Base-by-base conservation (phyloP, 1,140 invertebrate species). In the Acromyrmex echinatior region DNA sequence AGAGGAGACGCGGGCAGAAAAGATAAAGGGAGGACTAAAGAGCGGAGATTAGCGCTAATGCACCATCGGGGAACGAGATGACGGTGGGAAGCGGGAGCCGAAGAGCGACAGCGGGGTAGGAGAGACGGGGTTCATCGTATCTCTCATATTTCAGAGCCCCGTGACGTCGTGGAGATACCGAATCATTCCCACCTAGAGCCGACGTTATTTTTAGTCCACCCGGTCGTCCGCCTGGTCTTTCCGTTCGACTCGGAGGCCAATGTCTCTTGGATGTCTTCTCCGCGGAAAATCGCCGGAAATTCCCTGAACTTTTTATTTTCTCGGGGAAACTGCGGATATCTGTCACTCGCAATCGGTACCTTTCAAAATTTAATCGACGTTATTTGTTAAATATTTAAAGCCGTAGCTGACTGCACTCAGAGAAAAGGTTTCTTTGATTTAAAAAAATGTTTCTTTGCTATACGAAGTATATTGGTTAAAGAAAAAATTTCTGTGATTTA, bases 11-110 rank as follows among this genome's bases (percentile, higher is more conserved):
- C 87, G 90, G 88, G 89, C 88, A 92, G 92, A 91, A 92, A 94
- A 94, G 94, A 95, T 94, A 95, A 95, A 94, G 93, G 94, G 93
- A 95, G 94, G 94, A 95, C 94, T 95, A 95, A 95, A 95, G 94
- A 95, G 94, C 94, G 93, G 94, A 95, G 95, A 95, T 95, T 95
- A 95, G 95, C 94, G 94, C 95, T 95, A 95, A 95, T 95, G 95
- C 95, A 95, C 94, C 94, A 95, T 94, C 94, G 92, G 91, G 82
- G 93, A 93, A 94, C 93, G 93, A 92, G 92, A 94, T 91, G 93
- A 91, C 89, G 91, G 78, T 14, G 65, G 31, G 65, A 56, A 62
- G 4, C 66, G 78, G 62, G 28, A 60, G 5, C 25, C 62, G 18
- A 3, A 2, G 35, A 35, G 39, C 5, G 39, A 12, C 58, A 3